Conservation (phyloP, 92 coral and sea anemone genomes). For the Palythoa heliodiscus region DNA sequence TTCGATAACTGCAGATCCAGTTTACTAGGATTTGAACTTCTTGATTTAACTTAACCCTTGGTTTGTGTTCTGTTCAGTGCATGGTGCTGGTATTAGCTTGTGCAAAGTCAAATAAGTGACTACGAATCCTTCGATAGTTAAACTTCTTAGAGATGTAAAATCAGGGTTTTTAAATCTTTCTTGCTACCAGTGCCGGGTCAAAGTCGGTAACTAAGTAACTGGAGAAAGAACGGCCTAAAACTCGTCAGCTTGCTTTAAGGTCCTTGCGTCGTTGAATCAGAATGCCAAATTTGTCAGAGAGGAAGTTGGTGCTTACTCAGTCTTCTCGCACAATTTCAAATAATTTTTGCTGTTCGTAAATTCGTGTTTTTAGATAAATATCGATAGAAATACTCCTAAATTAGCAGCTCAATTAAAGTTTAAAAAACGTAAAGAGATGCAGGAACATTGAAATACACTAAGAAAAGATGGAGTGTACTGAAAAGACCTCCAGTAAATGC, state of each 20-base stretch:
- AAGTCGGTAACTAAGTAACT: neutral
- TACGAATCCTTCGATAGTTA: neutral
- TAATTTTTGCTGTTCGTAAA: neutral
- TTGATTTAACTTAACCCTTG: no score
- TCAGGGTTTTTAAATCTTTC: neutral
- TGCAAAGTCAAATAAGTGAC: neutral
- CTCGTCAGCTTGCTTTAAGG: neutral
- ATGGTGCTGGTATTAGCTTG: constrained; percentile 16
- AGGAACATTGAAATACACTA: neutral
- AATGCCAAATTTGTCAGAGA: neutral
- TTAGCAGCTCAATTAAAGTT: neutral
- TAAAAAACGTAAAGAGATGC: neutral
- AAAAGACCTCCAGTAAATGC: neutral
- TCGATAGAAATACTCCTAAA: neutral
- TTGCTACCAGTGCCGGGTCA: neutral
- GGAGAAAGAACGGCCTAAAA: neutral
- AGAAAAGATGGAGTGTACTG: neutral
- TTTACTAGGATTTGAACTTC: no score
- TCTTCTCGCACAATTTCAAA: neutral
- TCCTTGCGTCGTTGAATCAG: neutral
- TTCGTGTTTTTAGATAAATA: neutral
- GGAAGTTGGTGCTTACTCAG: neutral
- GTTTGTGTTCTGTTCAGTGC: constrained; percentile 7
- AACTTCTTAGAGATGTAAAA: neutral
- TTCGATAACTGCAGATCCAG: neutral